Base-by-base conservation (phyloP, 2,888 invertebrate species). In the Diloba caeruleocephala region DNA sequence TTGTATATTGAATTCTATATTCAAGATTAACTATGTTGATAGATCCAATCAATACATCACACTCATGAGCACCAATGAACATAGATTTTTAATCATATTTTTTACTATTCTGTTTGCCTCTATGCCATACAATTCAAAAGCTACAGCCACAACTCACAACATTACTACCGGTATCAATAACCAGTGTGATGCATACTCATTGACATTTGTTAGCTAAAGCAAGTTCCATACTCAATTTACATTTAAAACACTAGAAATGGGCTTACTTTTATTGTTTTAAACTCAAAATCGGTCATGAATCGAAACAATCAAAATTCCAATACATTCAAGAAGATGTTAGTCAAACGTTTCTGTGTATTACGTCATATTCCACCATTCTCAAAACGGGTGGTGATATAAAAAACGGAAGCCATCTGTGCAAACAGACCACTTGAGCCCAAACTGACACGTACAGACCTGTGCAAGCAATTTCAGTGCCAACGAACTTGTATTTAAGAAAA, bases 351-450 rank as follows among this genome's bases (percentile, higher is more conserved):
- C 56, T 46, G 42, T 41, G 67, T 65, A 72, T 62, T 68, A 63
- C 74, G 69, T 78, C 70, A 71, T 70, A 59, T 58, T 60, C 61
- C 41, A 61, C 45, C 57, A 71, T 74, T 67, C 55, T 72, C 62
- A 66, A 71, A 65, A 69, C 32, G 53, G 50, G 66, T 71, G 57
- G 43, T 59, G 46, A 67, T 65, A 77, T 75, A 78, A 81, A 80
- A 81, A 50, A 48, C 74, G 49, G 81, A 74, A 79, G 79, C 79
- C 82, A 84, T 79, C 77, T 85, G 85, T 74, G 73, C 79, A 81
- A 84, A 82, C 74, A 71, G 65, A 42, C 62, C 75, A 78, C 76
- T 81, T 78, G 74, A 68, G 68, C 57, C 54, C 34, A 53, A 66
- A 71, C 71, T 73, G 72, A 72, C 72, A 71, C 25, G 64, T 59